Evolutionary conservation across 1,140 invertebrate genomes (phyloP).

Genomic region (Telenomus remus): DNA sequence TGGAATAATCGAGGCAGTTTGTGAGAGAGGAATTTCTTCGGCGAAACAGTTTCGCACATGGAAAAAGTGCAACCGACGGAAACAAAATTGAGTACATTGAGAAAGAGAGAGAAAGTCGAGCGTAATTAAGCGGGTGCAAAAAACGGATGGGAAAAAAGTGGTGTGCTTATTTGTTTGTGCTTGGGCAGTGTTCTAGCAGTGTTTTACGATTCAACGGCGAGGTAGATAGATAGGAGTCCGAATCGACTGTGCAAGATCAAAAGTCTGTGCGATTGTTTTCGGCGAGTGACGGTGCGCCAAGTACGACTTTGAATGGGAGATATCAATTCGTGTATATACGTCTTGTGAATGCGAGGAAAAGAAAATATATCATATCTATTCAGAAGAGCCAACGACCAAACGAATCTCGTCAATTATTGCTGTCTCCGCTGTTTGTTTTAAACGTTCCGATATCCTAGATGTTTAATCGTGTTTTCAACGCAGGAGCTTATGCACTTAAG

Average conservation of each 20-base stretch:
- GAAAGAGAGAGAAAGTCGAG: slow-evolving; percentile 3
- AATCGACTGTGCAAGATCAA: slow-evolving; percentile 36
- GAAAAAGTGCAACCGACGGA: too few relatives aligned
- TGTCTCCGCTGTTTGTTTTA: slow-evolving; percentile 62
- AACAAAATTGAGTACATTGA: too few relatives aligned
- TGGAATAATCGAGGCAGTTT: slow-evolving; percentile 6
- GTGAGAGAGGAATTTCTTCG: not conserved
- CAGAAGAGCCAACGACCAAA: slow-evolving; percentile 65
- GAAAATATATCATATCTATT: slow-evolving; percentile 35
- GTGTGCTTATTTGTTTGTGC: slow-evolving; percentile 19
- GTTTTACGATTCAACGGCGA: slow-evolving; percentile 40
- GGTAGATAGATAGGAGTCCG: slow-evolving; percentile 35
- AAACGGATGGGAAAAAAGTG: slow-evolving; percentile 23
- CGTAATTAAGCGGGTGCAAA: slow-evolving; percentile 21
- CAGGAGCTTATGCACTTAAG: slow-evolving; percentile 10
- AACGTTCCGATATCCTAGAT: slow-evolving; percentile 65
- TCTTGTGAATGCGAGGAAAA: slow-evolving; percentile 10
- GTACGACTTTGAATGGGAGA: slow-evolving; percentile 11
- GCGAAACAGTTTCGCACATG: too few relatives aligned
- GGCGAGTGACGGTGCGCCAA: slow-evolving; percentile 32
- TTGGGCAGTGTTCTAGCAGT: slow-evolving; percentile 54
- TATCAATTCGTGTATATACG: slow-evolving; percentile 32
- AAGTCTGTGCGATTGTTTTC: slow-evolving; percentile 32
- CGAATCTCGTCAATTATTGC: slow-evolving; percentile 72
- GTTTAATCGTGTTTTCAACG: slow-evolving; percentile 52